Conservation (phyloP, 2,888 invertebrate species). For the Drosophila kanekoi region DNA sequence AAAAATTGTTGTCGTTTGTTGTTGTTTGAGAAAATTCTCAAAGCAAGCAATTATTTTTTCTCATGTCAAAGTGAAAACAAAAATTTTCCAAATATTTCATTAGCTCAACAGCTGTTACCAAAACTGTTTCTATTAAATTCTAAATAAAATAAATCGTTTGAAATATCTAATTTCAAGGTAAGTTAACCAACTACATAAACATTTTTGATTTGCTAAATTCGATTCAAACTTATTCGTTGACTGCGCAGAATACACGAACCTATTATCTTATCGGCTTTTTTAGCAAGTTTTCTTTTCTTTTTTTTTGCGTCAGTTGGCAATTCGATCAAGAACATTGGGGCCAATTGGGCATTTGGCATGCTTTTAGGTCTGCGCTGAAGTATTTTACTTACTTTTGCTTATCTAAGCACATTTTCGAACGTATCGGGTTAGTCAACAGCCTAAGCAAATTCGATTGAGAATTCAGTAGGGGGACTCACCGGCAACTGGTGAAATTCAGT, state of each 20-base stretch:
- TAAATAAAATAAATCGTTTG: neutral
- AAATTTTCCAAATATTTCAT: constrained; percentile 4
- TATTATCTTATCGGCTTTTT: constrained; percentile 53
- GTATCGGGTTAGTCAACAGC: constrained; percentile 20
- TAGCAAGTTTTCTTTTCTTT: constrained; percentile 26
- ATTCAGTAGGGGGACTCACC: constrained; percentile 54
- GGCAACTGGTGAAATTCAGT: constrained; percentile 30
- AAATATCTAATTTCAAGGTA: constrained; percentile 3
- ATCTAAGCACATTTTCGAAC: constrained; percentile 67
- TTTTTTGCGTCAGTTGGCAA: constrained; percentile 43
- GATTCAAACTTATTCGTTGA: neutral
- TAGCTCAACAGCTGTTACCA: neutral
- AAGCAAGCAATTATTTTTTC: constrained; percentile 30
- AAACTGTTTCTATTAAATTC: constrained; percentile 1
- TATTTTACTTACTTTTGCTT: constrained; percentile 59
- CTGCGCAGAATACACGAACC: neutral
- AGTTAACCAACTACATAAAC: constrained; percentile 3
- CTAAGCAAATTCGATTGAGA: neutral
- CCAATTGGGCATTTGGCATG: constrained; percentile 45
- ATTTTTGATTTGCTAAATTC: neutral
- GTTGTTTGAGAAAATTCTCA: constrained; percentile 23
- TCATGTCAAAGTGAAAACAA: constrained; percentile 31
- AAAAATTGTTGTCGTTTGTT: constrained; percentile 17
- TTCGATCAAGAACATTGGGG: constrained; percentile 41
- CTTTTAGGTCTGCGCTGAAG: constrained; percentile 26